A percentile compares a stretch with the other conserved stretches of the same genome.
Conservation (phyloP, 2,797 vertebrate genomes). For the Lacerta bilineata region DNA sequence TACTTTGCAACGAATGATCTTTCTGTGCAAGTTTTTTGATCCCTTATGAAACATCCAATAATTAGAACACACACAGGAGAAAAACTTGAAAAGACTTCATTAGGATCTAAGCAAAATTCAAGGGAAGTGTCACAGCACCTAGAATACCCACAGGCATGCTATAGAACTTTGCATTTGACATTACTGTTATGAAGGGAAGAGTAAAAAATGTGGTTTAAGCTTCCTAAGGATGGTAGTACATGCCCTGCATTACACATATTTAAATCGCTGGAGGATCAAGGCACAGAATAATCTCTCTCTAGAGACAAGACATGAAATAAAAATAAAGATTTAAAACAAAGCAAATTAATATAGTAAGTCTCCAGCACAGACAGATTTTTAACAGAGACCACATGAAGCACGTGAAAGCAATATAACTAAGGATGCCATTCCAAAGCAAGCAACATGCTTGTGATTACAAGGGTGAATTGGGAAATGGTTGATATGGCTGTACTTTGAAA, state of each 20-base stretch:
- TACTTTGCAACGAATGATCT: neutral
- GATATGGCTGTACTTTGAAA: slow-evolving; percentile 4
- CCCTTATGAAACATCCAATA: neutral
- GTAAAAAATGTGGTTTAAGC: neutral
- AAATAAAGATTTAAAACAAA: slow-evolving; percentile 17
- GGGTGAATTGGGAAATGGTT: neutral
- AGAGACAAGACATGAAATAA: neutral
- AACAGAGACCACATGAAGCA: neutral
- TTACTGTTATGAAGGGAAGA: neutral
- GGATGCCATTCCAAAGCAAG: neutral
- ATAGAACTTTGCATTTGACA: neutral
- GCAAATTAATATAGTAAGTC: neutral
- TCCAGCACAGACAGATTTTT: neutral
- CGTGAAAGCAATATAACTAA: neutral
- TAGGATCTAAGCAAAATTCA: neutral
- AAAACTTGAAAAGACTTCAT: neutral
- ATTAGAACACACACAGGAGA: neutral
- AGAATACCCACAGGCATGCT: neutral
- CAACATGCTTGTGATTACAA: slow-evolving; percentile 5
- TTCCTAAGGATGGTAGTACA: neutral
- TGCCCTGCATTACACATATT: neutral
- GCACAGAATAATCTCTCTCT: neutral
- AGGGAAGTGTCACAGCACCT: neutral
- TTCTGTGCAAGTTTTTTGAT: neutral
- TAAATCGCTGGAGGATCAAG: neutral